These are phyloP conservation scores for Apotomis betuletana DNA, from an alignment of 2,888 invertebrate species.

Conservation along the genomic window DNA sequence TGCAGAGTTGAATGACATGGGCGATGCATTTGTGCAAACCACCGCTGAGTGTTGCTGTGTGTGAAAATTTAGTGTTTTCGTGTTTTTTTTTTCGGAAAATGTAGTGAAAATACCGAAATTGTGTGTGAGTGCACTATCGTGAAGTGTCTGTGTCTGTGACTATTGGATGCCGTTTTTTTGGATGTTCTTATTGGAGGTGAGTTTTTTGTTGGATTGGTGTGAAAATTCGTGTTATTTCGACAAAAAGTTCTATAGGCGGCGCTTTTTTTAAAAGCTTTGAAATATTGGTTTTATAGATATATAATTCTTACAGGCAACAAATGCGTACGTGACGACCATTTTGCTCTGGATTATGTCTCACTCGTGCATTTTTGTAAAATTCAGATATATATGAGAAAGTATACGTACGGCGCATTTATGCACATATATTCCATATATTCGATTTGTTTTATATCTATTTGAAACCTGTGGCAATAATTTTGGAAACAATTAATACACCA, in stretches of 20 bases:
- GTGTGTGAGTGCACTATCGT: slow-evolving; percentile 36
- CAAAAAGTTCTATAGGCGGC: slow-evolving; percentile 17
- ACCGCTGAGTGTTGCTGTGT: slow-evolving; percentile 47
- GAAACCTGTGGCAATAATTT: too few species aligned
- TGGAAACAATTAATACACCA: too few species aligned
- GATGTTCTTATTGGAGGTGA: slow-evolving; percentile 54
- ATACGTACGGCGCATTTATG: too few species aligned
- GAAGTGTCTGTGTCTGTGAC: slow-evolving; percentile 42
- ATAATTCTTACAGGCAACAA: too few species aligned
- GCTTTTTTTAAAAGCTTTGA: not conserved
- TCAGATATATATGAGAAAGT: too few species aligned
- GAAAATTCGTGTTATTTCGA: slow-evolving; percentile 15
- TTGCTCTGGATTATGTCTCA: too few species aligned
- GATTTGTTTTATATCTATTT: too few species aligned
- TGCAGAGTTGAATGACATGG: too few species aligned
- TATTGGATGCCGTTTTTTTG: slow-evolving; percentile 47
- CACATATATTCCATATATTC: too few species aligned
- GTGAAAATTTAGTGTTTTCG: slow-evolving; percentile 40
- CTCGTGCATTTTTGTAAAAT: too few species aligned
- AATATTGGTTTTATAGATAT: not conserved
- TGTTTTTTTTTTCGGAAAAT: slow-evolving; percentile 27
- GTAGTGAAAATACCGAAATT: slow-evolving; percentile 36
- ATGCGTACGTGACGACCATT: too few species aligned
- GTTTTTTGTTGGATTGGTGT: slow-evolving; percentile 39
- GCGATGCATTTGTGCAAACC: slow-evolving; percentile 45